Conservation (phyloP, 2,113 vertebrate species). For the Heteronetta atricapilla region DNA sequence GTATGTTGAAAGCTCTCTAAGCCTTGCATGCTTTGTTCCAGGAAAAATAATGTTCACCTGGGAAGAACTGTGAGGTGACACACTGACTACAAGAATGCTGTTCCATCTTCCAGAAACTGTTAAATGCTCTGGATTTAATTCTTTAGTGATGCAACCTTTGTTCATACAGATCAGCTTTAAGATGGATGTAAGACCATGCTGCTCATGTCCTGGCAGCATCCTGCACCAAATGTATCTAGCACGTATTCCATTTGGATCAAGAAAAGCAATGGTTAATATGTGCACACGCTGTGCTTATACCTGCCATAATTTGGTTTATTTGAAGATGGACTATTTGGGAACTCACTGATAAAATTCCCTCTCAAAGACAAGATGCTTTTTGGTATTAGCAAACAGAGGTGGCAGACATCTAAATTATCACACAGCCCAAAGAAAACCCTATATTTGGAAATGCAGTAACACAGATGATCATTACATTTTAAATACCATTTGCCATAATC, state of each 20-base stretch:
- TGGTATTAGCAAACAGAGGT: background rate
- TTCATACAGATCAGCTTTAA: slow-evolving; percentile 12
- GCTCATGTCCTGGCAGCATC: slow-evolving; percentile 5
- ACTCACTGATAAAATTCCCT: background rate
- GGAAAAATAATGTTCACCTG: slow-evolving; percentile 25
- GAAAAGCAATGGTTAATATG: background rate
- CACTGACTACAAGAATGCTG: slow-evolving; percentile 8
- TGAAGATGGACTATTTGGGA: background rate
- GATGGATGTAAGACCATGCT: background rate
- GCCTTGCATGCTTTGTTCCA: slow-evolving; percentile 1
- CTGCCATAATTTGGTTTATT: background rate
- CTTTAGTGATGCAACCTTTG: slow-evolving; percentile 36
- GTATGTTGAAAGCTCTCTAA: slow-evolving; percentile 20
- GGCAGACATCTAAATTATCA: background rate
- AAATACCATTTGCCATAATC: background rate
- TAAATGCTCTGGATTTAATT: slow-evolving; percentile 17
- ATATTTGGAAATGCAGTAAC: background rate
- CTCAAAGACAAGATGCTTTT: background rate
- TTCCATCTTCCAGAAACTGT: slow-evolving; percentile 33
- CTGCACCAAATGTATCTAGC: background rate
- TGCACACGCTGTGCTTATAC: background rate
- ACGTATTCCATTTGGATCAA: slow-evolving; percentile 18
- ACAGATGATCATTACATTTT: background rate
- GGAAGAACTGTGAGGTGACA: slow-evolving; percentile 44
- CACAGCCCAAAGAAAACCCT: background rate